Percentiles rank a stretch among this genome's conserved stretches.
Conservation (phyloP, 2,888 invertebrate species). For the Panzeria rudis region DNA sequence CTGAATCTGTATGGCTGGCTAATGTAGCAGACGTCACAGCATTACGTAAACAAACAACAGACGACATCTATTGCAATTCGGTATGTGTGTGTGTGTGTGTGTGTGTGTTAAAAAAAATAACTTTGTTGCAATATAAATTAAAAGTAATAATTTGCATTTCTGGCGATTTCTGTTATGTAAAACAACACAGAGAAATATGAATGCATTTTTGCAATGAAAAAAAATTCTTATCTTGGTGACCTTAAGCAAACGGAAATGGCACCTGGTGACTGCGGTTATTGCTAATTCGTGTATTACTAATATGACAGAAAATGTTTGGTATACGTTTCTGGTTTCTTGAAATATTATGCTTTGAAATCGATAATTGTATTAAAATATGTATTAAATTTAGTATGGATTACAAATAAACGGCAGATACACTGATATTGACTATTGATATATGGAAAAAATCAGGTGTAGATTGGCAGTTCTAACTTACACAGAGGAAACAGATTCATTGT, state of each 20-base stretch:
- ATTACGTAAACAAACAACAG: neutral
- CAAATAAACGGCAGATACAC: too few relatives aligned
- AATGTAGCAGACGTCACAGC: conserved; percentile 26
- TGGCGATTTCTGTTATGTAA: conserved; percentile 37
- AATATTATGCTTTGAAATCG: conserved; percentile 19
- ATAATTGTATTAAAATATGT: conserved; percentile 10
- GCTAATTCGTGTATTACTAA: neutral
- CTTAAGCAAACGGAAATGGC: conserved; percentile 56
- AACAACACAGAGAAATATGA: conserved; percentile 12
- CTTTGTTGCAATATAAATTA: conserved; percentile 47
- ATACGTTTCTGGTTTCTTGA: neutral
- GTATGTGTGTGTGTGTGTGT: neutral
- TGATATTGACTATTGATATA: neutral
- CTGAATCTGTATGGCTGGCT: neutral
- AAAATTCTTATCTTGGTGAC: conserved; percentile 33
- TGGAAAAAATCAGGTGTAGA: neutral
- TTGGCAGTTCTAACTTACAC: neutral
- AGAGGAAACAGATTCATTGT: too few relatives aligned
- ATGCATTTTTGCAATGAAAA: conserved; percentile 20
- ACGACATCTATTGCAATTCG: neutral
- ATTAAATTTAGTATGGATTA: neutral
- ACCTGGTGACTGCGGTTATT: conserved; percentile 55
- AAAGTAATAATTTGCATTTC: conserved; percentile 42
- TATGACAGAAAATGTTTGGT: conserved; percentile 19
- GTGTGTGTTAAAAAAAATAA: neutral